Base-by-base conservation (phyloP, 2,888 invertebrate species). In the Caenorhabditis drosophilae region DNA sequence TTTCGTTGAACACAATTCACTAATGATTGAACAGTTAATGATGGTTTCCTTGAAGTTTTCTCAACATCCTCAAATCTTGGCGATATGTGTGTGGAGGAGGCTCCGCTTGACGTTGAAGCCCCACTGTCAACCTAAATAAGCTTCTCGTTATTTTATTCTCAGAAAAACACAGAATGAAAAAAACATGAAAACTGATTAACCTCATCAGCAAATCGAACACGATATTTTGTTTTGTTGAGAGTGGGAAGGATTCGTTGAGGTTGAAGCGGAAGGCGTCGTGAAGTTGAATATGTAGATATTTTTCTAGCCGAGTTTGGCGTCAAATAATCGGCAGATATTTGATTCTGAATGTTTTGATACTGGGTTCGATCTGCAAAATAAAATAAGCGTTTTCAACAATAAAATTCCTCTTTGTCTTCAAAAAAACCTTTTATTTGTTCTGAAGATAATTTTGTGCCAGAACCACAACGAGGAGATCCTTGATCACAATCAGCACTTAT, bases 401-500 rank as follows among this genome's bases (percentile, higher is more conserved):
- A n/a, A n/a, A n/a, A n/a, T n/a, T n/a, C n/a, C n/a, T n/a, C n/a
- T n/a, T n/a, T n/a, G n/a, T n/a, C n/a, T n/a, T n/a, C n/a, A n/a
- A n/a, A n/a, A n/a, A n/a, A n/a, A n/a, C n/a, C n/a, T n/a, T n/a
- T n/a, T n/a, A n/a, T n/a, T n/a, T n/a, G n/a, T n/a, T n/a, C n/a
- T n/a, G n/a, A n/a, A n/a, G n/a, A n/a, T n/a, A n/a, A n/a, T n/a
- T n/a, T n/a, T n/a, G 42, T 7, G 3, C 23, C 42, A 15, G 15
- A 12, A 7, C 31, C 40, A 27, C n/a, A 15, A 26, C 70, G 36
- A 2, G 75, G 68, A 41, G 68, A 67, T 34, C 62, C 58, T 47
- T 74, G 74, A 60, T 75, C 75, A 44, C 72, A 75, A 57, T 77
- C 77, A 4, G 77, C 77, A 45, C 74, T 74, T 25, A 77, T 77